Evolutionary conservation across 1,140 invertebrate genomes (phyloP), one percentile per base, ranked within the genome.

Genomic region (Sinonovacula constricta): DNA sequence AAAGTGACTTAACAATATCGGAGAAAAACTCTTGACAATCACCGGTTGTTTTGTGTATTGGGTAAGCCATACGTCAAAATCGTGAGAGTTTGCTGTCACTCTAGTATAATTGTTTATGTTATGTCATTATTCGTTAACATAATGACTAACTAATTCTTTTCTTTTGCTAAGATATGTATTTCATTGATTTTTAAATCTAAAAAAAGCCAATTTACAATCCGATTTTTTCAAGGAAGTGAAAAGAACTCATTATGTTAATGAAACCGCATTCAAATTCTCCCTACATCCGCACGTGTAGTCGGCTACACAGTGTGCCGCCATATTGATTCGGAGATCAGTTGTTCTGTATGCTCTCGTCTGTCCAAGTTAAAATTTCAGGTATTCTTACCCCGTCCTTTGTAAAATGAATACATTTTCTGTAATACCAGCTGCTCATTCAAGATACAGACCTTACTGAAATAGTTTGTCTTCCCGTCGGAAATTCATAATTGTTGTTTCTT

Each of bases 31-130:
- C 28, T 15, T 76, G 72, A 76, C 72, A 76, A 30, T 76, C 56
- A 36, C 63, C 72, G 72, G 72, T 33, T 76, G 45, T 57, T 66
- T 76, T 76, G 72, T 76, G 72, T 76, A 76, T 76, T 76, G 72
- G 60, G 10, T 53, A 57, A 39, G 36, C 18, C 60, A 45, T 31
- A 54, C 60, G 60, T 76, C 33, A 28, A 33, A 67, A 54, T 33
- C 39, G 56, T 39, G 18, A 31, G 24, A 5, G 39, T 15, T 49
- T 51, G 57, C 59, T 63, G 39, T n/a, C 45, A 34, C 22, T 51
- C 26, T 18, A 30, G 26, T 59, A 12, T 28, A 15, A 22, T 24
- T 49, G 28, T 31, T 22, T 18, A n/a, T n/a, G n/a, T 71, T 26
- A 59, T 39, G 18, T n/a, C 10, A 28, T 26, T 34, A 34, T 26